phyloP scores from a whole-genome alignment of 2,888 invertebrate genomes.

The Dryococelus australis region DNA sequence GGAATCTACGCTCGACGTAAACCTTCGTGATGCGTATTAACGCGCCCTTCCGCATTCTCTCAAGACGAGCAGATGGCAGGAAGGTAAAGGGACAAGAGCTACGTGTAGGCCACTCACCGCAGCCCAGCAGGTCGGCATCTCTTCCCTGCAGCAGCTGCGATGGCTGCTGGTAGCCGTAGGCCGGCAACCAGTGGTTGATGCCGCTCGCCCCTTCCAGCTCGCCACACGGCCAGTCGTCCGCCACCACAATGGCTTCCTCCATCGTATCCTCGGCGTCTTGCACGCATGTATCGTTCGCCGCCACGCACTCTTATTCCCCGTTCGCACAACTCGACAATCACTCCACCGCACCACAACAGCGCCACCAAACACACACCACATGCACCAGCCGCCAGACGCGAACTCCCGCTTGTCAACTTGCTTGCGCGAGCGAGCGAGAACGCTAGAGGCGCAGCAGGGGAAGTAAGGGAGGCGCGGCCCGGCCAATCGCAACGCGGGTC shows the following conservation, averaged over 20 bases:
- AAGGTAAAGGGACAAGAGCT: neutral
- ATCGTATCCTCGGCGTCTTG: neutral
- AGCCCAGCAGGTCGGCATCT: conserved; percentile 3
- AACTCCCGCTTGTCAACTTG: no score
- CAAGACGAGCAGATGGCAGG: neutral
- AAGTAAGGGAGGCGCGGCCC: neutral
- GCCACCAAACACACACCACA: neutral
- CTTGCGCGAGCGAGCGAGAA: no score
- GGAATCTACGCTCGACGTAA: no score
- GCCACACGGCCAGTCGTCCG: conserved; percentile 66
- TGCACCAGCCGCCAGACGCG: neutral
- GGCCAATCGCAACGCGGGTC: neutral
- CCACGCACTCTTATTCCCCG: neutral
- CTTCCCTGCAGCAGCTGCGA: conserved; percentile 60
- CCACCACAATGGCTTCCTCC: conserved; percentile 68
- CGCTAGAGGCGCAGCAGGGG: neutral
- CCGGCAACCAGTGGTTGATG: conserved; percentile 77
- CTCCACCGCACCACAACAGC: neutral
- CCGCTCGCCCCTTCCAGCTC: conserved; percentile 48
- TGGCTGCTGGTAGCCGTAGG: conserved; percentile 78
- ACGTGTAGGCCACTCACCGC: neutral
- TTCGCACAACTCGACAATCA: neutral
- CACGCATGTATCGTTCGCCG: neutral
- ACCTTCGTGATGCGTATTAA: no score
- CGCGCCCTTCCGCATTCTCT: neutral